Evolutionary conservation across 2,888 invertebrate genomes (phyloP).

Genomic region (Heliconius sara): DNA sequence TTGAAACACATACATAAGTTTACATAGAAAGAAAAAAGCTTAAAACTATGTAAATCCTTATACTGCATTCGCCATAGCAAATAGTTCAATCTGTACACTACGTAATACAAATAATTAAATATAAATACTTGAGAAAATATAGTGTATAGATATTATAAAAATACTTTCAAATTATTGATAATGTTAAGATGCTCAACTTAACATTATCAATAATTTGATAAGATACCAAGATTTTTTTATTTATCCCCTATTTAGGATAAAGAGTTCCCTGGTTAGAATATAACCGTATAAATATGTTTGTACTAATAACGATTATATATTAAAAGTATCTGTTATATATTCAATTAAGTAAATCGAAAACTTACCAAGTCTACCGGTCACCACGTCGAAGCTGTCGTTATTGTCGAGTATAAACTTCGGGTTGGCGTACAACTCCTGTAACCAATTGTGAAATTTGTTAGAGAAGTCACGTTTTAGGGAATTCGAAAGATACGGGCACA

Average conservation of each 20-base stretch:
- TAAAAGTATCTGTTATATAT: neutral
- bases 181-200: too few relatives aligned
- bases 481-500: neutral
- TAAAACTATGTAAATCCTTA: neutral
- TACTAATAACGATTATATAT: neutral
- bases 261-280: too few relatives aligned
- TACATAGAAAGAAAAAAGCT: neutral
- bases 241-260: too few relatives aligned
- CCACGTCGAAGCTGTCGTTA: conserved; percentile 91
- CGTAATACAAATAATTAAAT: neutral
- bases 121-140: too few relatives aligned
- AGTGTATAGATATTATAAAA: too few relatives aligned
- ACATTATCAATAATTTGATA: too few relatives aligned
- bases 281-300: too few relatives aligned
- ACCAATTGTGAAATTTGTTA: conserved; percentile 53
- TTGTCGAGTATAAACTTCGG: conserved; percentile 92
- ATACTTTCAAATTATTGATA: too few relatives aligned
- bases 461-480: conserved; percentile 5
- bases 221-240: too few relatives aligned
- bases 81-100: neutral
- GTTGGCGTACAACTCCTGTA: conserved; percentile 89
- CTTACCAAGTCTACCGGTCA: conserved; percentile 94
- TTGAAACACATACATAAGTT: neutral
- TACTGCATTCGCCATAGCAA: neutral
- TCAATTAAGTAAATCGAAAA: neutral